phyloP scores from a whole-genome alignment of 2,888 invertebrate genomes.

The Harpalus rubripes region DNA sequence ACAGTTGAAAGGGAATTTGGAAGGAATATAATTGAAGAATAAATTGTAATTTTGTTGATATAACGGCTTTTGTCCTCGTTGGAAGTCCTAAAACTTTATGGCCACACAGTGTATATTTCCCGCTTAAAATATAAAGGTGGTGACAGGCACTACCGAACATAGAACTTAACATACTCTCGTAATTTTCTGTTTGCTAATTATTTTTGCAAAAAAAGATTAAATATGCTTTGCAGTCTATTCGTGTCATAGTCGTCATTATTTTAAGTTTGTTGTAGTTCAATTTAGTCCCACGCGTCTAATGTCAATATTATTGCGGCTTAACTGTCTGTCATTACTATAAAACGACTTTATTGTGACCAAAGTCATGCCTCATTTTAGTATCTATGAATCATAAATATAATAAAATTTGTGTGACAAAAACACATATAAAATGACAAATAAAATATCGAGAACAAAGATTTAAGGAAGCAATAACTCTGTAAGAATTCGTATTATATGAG shows the following conservation, averaged over 20 bases:
- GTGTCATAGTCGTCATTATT: background rate
- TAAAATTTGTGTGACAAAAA: conserved; percentile 39
- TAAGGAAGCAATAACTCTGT: conserved; percentile 16
- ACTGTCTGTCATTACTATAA: conserved; percentile 32
- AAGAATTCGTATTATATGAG: background rate
- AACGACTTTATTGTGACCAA: conserved; percentile 51
- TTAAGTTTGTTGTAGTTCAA: background rate
- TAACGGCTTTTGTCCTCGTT: no score
- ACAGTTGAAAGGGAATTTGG: no score
- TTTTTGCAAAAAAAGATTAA: no score
- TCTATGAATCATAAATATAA: conserved; percentile 51
- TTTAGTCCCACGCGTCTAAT: conserved; percentile 7
- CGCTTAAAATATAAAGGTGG: no score
- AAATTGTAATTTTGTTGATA: no score
- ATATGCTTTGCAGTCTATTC: background rate
- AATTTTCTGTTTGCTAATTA: no score
- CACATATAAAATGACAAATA: conserved; percentile 48
- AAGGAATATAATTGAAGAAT: no score
- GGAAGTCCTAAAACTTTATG: no score
- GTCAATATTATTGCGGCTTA: conserved; percentile 40
- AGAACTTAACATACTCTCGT: no score
- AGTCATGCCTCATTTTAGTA: conserved; percentile 29
- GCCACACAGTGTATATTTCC: no score
- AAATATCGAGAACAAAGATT: conserved; percentile 23
- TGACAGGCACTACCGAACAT: no score